Base-by-base conservation (phyloP, 1,140 invertebrate species). In the Pteromalus puparum region DNA sequence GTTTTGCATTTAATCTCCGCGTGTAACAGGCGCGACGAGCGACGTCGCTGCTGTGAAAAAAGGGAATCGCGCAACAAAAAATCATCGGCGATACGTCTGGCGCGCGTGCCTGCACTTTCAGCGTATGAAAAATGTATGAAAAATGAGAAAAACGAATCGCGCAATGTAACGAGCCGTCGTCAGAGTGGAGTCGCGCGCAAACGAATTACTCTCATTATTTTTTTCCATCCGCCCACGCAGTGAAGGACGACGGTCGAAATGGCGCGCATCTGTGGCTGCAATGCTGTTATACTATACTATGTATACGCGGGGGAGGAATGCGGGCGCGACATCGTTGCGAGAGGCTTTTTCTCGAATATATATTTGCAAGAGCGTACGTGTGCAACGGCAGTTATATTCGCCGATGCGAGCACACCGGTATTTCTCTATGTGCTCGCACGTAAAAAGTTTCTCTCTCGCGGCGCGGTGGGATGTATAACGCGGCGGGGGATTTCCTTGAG, bases 161-260 rank as follows among this genome's bases (percentile, higher is more conserved):
- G 67, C 9, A 70, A 30, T 13, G 10, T 70, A 13, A 70, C 67
- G 67, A 70, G 26, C 26, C 9, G 24, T n/a, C 28, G 12, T 38
- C 10, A 10, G 9, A 28, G n/a, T 61, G 65, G 34, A 38, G 42
- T 4, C n/a, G 78, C 83, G 68, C 6, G 78, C 83, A 65, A 85
- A 87, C 87, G 83, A 88, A 88, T 89, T 87, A 88, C 86, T 88
- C 83, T 85, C 82, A 80, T 87, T 89, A 89, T 86, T 87, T 88
- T 87, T 86, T 81, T 26, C 42, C 78, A 80, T 46, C 12, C 24
- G n/a, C 34, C 34, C 61, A 79, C 77, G 65, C 12, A 24, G 2
- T 68, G 21, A 24, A 70, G 67, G 24, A 48, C 28, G 61, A 42
- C 2, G 74, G 0, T 77, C 38, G 28, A 61, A 77, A 78, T 34